Evolutionary conservation across 2,888 invertebrate species (phyloP).

Genomic region (Pherbina coryleti): DNA sequence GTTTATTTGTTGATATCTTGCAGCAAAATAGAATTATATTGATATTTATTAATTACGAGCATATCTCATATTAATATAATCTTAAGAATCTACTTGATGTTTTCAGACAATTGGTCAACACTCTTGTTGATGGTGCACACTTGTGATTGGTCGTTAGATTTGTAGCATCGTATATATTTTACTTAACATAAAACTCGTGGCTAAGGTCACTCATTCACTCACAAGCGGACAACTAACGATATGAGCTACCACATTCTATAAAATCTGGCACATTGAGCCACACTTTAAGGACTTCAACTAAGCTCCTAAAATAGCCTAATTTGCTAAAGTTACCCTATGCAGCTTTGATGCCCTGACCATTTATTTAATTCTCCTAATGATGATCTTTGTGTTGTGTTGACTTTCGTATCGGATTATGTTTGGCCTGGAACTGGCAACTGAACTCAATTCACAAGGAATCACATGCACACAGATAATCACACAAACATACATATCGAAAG

Average conservation of each 20-base stretch:
- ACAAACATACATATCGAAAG: conserved; percentile 47
- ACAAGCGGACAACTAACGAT: not conserved
- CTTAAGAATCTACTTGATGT: too few species aligned
- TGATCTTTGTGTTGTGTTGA: conserved; percentile 58
- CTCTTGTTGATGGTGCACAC: too few species aligned
- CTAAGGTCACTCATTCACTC: not conserved
- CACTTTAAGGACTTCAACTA: not conserved
- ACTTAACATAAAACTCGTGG: not conserved
- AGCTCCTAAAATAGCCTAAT: conserved; percentile 1
- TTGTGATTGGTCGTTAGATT: too few species aligned
- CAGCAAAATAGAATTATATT: too few species aligned
- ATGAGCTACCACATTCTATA: not conserved
- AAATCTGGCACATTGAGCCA: not conserved
- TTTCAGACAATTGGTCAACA: too few species aligned
- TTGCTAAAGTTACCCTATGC: not conserved
- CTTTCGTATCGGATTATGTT: conserved; percentile 57
- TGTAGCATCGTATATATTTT: not conserved
- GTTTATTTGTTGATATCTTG: too few species aligned
- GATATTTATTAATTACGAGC: too few species aligned
- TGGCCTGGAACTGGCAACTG: conserved; percentile 57
- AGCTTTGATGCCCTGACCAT: not conserved
- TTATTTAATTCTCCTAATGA: conserved; percentile 35
- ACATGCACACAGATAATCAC: conserved; percentile 45
- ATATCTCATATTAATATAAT: too few species aligned
- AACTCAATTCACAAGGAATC: conserved; percentile 57